A percentile compares a stretch with the other conserved stretches of the same genome.
Conservation (phyloP, 92 coral and sea anemone species). For the Epizoanthus rinbou region DNA sequence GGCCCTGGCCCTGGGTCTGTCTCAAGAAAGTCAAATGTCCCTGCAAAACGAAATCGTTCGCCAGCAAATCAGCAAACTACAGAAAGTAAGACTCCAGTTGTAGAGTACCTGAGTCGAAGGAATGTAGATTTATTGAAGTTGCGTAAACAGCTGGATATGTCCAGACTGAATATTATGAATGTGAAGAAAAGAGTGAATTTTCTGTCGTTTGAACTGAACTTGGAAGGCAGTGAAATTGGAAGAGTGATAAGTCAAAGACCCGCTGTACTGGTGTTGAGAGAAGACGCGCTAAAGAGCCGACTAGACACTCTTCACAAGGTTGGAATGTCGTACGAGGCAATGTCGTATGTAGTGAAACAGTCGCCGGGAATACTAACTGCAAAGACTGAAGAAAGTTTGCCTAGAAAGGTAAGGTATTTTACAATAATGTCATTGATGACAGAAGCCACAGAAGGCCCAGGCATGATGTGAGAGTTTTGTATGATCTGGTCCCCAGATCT, state of each 20-base stretch:
- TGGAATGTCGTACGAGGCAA: constrained; percentile 73
- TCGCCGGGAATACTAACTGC: constrained; percentile 91
- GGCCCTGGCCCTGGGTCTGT: too few relatives aligned
- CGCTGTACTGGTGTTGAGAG: constrained; percentile 64
- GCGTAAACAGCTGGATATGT: not conserved
- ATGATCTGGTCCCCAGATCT: too few relatives aligned
- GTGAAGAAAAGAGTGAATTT: constrained; percentile 24
- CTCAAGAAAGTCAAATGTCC: not conserved
- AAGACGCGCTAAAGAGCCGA: constrained; percentile 61
- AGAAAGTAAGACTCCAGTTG: not conserved
- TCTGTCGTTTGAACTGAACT: constrained; percentile 27
- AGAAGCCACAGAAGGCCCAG: too few relatives aligned
- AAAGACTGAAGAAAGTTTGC: constrained; percentile 66
- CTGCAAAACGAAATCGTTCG: not conserved
- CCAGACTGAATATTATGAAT: constrained; percentile 9
- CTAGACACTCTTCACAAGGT: constrained; percentile 62
- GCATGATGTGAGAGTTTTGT: too few relatives aligned
- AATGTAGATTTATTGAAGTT: not conserved
- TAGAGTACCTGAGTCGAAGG: constrained; percentile 29
- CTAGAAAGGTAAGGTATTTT: constrained; percentile 67
- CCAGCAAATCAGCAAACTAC: not conserved
- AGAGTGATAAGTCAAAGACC: constrained; percentile 75
- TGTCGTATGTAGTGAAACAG: constrained; percentile 65
- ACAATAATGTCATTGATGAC: too few relatives aligned
- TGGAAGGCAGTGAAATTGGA: constrained; percentile 51